phyloP scores from a whole-genome alignment of 2,797 vertebrate genomes.

The Falco concolor region DNA sequence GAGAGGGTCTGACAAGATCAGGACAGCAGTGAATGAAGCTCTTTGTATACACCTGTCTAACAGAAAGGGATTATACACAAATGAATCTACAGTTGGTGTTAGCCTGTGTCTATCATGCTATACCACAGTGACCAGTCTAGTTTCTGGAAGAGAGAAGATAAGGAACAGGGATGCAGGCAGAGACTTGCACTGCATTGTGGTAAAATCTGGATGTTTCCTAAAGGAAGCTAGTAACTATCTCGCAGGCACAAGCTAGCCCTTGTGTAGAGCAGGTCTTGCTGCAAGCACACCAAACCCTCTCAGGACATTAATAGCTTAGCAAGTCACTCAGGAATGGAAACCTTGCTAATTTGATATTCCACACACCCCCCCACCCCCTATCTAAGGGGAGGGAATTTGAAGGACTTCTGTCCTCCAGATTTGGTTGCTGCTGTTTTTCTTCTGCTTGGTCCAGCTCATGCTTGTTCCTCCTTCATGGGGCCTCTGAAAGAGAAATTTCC shows the following conservation, averaged over 20 bases:
- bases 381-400: background rate
- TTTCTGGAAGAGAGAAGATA: constrained; percentile 39
- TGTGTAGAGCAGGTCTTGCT: background rate
- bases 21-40: constrained; percentile 2
- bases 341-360: background rate
- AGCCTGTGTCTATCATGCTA: background rate
- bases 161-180: background rate
- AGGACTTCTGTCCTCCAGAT: background rate
- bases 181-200: background rate
- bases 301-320: background rate
- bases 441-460: background rate
- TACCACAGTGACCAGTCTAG: background rate
- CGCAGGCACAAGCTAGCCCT: background rate
- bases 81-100: background rate
- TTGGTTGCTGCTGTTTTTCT: background rate
- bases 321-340: background rate
- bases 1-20: constrained; percentile 26
- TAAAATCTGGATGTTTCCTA: background rate
- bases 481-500: background rate
- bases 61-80: constrained; percentile 21
- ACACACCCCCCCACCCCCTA: no score
- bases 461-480: background rate
- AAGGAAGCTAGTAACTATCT: background rate
- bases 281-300: background rate
- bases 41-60: background rate